A percentile compares a stretch with the other conserved stretches of the same genome.
phyloP scores from a whole-genome alignment of 53 echinoderm and acorn worm species.

The Temnopleurus reevesii region DNA sequence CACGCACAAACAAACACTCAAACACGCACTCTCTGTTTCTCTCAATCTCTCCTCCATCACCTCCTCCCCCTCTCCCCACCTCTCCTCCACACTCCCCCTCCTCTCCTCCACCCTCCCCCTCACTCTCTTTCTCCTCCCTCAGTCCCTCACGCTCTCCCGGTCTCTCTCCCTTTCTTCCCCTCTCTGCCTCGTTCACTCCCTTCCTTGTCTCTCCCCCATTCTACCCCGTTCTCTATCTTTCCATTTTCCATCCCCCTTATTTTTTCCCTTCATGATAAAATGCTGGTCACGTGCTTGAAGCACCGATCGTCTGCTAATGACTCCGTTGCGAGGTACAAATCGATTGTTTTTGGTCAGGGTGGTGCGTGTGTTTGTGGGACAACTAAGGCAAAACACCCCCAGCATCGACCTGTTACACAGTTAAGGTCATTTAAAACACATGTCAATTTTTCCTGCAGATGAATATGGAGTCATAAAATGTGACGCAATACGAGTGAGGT shows the following conservation, averaged over 20 bases:
- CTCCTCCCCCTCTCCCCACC: background rate
- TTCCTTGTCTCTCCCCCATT: no score
- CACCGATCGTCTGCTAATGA: constrained; percentile 32
- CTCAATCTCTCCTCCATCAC: background rate
- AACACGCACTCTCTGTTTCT: background rate
- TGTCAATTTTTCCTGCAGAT: no score
- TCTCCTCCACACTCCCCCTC: background rate
- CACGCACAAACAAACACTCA: no score
- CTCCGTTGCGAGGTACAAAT: background rate
- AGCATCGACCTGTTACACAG: background rate
- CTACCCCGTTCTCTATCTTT: background rate
- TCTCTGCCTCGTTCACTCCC: background rate
- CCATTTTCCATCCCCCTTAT: no score
- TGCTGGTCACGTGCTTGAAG: constrained; percentile 5
- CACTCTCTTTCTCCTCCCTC: background rate
- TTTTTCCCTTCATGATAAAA: background rate
- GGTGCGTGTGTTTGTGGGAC: background rate
- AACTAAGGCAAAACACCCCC: background rate
- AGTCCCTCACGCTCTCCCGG: background rate
- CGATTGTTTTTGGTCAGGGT: background rate
- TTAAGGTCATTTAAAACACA: constrained; percentile 19
- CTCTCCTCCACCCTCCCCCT: background rate
- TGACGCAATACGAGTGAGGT: background rate
- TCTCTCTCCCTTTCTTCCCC: background rate
- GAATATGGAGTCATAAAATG: no score